Evolutionary conservation across 2,888 invertebrate genomes (phyloP), one percentile per base, ranked within the genome.

Genomic region (Protodeltote pygarga): DNA sequence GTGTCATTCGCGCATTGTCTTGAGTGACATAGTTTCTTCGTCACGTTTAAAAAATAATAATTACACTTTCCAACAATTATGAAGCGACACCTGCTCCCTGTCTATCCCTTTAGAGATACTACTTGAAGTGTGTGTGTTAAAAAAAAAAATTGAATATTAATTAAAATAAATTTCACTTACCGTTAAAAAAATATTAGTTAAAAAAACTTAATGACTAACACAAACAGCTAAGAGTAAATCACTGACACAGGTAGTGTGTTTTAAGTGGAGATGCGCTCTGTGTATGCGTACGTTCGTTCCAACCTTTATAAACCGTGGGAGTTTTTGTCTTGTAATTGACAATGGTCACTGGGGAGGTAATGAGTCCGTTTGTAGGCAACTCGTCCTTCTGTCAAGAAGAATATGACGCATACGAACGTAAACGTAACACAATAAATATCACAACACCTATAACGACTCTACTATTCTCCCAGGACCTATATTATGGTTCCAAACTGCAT

Each of bases 261-360:
- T 73, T 73, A 75, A 75, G 75, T 71, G 79, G 81, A 84, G 90
- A 89, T 88, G 89, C 85, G 85, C 86, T 89, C 87, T 90, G 89
- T 75, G 85, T 79, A 76, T 70, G 76, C 77, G 71, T 77, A 78
- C 80, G 76, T 79, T 77, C 82, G 77, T 71, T 62, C 82, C 75
- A 75, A 83, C 87, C 85, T 89, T 90, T 92, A 89, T 91, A 92
- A 87, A 83, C 89, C 89, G 90, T 90, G 91, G 84, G 90, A 91
- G 81, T 88, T 91, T 89, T 90, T 89, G 88, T 87, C 82, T 85
- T 83, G 73, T 83, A 85, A 88, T 84, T 86, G 83, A 89, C 89
- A 90, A 91, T 89, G 83, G 87, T 83, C 84, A 83, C 85, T 77
- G 75, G 81, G 83, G 83, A 86, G 83, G 82, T 90, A 91, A 91